These are phyloP conservation scores for Heliconius nattereri DNA, from an alignment of 1,140 invertebrate species.

Conservation along the genomic window DNA sequence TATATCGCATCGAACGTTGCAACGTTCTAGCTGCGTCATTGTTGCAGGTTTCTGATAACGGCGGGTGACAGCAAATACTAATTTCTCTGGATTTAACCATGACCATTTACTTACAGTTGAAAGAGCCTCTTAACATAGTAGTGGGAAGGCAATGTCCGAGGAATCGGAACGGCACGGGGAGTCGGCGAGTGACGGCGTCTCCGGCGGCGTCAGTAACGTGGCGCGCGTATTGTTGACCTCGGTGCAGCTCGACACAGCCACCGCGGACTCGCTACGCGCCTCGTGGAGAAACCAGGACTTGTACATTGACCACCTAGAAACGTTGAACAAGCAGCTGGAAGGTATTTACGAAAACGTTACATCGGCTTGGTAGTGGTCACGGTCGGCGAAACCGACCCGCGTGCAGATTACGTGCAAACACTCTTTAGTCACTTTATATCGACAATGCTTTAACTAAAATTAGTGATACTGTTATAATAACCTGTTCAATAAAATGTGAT, in stretches of 20 bases:
- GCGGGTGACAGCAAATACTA: slow-evolving; percentile 57
- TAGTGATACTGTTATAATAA: slow-evolving; percentile 71
- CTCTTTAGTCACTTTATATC: slow-evolving; percentile 72
- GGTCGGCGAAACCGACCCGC: slow-evolving; percentile 61
- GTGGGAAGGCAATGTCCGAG: slow-evolving; percentile 78
- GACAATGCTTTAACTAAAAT: slow-evolving; percentile 81
- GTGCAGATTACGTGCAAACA: slow-evolving; percentile 58
- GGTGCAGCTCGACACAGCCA: slow-evolving; percentile 71
- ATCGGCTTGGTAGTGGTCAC: slow-evolving; percentile 73
- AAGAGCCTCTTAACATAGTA: slow-evolving; percentile 65
- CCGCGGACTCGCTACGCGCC: slow-evolving; percentile 72
- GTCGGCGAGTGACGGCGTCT: slow-evolving; percentile 64
- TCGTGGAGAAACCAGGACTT: slow-evolving; percentile 79
- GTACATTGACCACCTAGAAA: slow-evolving; percentile 80
- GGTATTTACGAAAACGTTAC: slow-evolving; percentile 79
- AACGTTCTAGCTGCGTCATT: slow-evolving; percentile 48
- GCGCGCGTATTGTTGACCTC: slow-evolving; percentile 76
- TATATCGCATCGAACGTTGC: slow-evolving; percentile 45
- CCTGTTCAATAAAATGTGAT: slow-evolving; percentile 69
- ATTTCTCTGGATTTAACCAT: slow-evolving; percentile 58
- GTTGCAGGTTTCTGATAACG: slow-evolving; percentile 68
- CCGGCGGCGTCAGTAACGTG: slow-evolving; percentile 62
- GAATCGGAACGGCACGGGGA: slow-evolving; percentile 73
- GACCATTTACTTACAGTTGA: slow-evolving; percentile 72
- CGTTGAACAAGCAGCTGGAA: slow-evolving; percentile 80